phyloP scores from a whole-genome alignment of 2,888 invertebrate species.

The Acrocyrtus sp. region DNA sequence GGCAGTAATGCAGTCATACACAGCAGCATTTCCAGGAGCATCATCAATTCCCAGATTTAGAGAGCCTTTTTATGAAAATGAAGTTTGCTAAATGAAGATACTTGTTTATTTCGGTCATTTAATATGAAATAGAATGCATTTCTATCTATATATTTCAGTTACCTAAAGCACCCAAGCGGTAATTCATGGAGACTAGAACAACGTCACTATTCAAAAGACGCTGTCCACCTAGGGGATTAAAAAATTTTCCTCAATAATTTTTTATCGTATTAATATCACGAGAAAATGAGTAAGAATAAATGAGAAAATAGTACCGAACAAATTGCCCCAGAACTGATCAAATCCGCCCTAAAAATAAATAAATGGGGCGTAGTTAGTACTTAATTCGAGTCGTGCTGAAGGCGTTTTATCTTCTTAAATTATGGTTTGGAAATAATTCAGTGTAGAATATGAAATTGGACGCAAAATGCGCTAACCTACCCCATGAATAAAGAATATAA shows the following conservation, averaged over 20 bases:
- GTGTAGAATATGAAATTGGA: no score
- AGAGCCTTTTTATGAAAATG: no score
- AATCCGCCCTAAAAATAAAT: constrained; percentile 29
- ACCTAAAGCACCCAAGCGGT: constrained; percentile 31
- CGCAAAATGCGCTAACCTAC: constrained; percentile 1
- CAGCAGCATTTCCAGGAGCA: constrained; percentile 54
- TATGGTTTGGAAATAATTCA: background rate
- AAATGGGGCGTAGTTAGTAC: no score
- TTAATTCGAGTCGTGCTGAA: no score
- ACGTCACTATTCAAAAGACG: constrained; percentile 43
- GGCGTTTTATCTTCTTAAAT: background rate
- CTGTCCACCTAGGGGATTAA: no score
- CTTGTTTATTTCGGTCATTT: background rate
- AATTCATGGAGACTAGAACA: constrained; percentile 43
- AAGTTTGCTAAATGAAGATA: background rate
- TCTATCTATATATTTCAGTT: background rate
- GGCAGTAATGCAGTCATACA: constrained; percentile 53
- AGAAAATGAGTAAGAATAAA: no score
- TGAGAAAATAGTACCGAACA: constrained; percentile 23
- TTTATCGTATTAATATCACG: no score
- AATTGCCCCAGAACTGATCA: constrained; percentile 46
- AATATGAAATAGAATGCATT: no score
- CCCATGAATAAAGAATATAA: constrained; percentile 52
- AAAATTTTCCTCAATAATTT: background rate
- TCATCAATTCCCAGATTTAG: constrained; percentile 51